Conservation (phyloP, 2,888 invertebrate species). For the Liodrosophila aerea region DNA sequence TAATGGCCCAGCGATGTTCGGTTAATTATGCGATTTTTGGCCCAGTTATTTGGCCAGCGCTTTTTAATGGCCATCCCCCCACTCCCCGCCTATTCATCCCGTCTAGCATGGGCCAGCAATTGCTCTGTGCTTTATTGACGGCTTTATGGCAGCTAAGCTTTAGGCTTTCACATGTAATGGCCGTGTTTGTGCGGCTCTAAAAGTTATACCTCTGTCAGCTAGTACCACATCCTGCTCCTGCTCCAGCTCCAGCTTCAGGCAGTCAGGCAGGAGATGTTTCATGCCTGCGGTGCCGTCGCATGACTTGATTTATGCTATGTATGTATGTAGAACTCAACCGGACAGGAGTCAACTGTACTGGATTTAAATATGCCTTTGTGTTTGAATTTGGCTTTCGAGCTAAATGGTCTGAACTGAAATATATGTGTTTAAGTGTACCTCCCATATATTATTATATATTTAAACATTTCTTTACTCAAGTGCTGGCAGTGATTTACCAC, state of each 20-base stretch:
- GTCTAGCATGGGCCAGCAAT: constrained; percentile 9
- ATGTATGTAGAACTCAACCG: too few species aligned
- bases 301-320: constrained; percentile 47
- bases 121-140: constrained; percentile 67
- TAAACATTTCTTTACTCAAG: too few species aligned
- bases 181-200: constrained; percentile 64
- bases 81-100: not conserved
- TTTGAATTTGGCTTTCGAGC: too few species aligned
- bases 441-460: too few species aligned
- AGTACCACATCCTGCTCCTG: not conserved
- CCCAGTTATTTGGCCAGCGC: constrained; percentile 61
- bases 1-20: constrained; percentile 56
- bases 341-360: too few species aligned
- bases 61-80: constrained; percentile 54
- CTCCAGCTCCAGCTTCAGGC: not conserved
- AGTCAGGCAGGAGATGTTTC: constrained; percentile 6
- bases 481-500: too few species aligned
- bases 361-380: not conserved
- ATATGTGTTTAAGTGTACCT: too few species aligned
- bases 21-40: constrained; percentile 72
- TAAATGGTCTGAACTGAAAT: too few species aligned
- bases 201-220: constrained; percentile 60
- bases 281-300: constrained; percentile 38
- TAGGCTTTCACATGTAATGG: constrained; percentile 70
- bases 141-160: constrained; percentile 53